Percentiles rank a stretch among this genome's conserved stretches.
These are phyloP conservation scores for Oncopodura yosiiana DNA, from an alignment of 1,140 invertebrate genomes.

Conservation along the genomic window DNA sequence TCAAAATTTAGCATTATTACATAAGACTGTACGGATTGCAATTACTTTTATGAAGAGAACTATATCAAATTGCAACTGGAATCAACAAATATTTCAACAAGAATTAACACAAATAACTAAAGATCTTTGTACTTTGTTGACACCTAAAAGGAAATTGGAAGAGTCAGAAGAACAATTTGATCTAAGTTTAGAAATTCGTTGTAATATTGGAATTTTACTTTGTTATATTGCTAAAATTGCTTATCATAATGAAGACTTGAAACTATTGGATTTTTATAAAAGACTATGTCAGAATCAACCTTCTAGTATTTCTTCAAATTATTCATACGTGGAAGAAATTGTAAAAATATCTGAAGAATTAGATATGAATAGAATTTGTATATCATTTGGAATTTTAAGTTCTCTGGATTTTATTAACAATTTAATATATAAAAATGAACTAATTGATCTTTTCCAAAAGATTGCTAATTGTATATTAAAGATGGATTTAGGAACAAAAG, in stretches of 20 bases:
- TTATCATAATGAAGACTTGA: too few relatives aligned
- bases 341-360: too few relatives aligned
- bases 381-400: background rate
- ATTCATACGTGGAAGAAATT: too few relatives aligned
- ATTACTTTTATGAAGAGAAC: background rate
- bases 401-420: background rate
- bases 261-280: too few relatives aligned
- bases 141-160: too few relatives aligned
- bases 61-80: too few relatives aligned
- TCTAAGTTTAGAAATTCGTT: slow-evolving; percentile 8
- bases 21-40: background rate
- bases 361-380: too few relatives aligned
- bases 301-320: too few relatives aligned
- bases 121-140: too few relatives aligned
- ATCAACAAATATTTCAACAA: too few relatives aligned
- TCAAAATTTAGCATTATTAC: background rate
- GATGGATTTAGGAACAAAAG: slow-evolving; percentile 23
- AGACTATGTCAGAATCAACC: too few relatives aligned
- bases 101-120: too few relatives aligned
- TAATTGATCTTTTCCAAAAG: background rate
- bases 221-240: slow-evolving; percentile 2
- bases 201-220: slow-evolving; percentile 18
- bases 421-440: background rate
- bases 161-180: background rate
- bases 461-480: background rate